Evolutionary conservation across 2,113 vertebrate species (phyloP).

Genomic region (Silurus meridionalis): DNA sequence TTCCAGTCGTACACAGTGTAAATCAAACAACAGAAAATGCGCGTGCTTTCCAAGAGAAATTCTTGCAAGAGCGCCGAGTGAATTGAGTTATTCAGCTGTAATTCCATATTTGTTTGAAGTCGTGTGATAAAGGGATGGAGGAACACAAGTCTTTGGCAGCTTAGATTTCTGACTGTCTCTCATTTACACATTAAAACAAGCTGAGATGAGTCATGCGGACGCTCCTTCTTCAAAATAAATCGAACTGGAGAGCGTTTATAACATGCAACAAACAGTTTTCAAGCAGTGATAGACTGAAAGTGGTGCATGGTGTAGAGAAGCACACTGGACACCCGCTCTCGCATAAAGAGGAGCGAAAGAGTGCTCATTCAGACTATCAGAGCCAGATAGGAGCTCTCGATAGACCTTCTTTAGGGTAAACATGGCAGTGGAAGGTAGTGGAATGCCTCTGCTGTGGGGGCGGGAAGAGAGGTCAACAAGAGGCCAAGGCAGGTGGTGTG

Average conservation of each 20-base stretch:
- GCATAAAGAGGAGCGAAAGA: conserved; percentile 40
- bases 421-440: conserved; percentile 72
- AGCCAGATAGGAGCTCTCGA: conserved; percentile 47
- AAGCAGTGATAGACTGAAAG: not conserved
- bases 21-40: conserved; percentile 15
- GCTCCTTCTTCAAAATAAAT: not conserved
- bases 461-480: conserved; percentile 68
- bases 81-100: conserved; percentile 9
- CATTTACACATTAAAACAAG: conserved; percentile 23
- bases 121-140: not conserved
- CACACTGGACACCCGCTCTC: conserved; percentile 10
- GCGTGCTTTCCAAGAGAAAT: conserved; percentile 25
- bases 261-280: not conserved
- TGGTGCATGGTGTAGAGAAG: not conserved
- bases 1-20: not conserved
- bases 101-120: conserved; percentile 22
- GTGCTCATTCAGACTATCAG: conserved; percentile 39
- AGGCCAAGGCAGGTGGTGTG: conserved; percentile 80
- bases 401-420: conserved; percentile 70
- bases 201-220: not conserved
- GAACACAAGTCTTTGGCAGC: conserved; percentile 24
- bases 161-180: not conserved
- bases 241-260: not conserved
- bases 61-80: conserved; percentile 16
- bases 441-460: conserved; percentile 77